Evolutionary conservation across 1,140 invertebrate species (phyloP), one percentile per base, ranked within the genome.

Genomic region (Mya arenaria): DNA sequence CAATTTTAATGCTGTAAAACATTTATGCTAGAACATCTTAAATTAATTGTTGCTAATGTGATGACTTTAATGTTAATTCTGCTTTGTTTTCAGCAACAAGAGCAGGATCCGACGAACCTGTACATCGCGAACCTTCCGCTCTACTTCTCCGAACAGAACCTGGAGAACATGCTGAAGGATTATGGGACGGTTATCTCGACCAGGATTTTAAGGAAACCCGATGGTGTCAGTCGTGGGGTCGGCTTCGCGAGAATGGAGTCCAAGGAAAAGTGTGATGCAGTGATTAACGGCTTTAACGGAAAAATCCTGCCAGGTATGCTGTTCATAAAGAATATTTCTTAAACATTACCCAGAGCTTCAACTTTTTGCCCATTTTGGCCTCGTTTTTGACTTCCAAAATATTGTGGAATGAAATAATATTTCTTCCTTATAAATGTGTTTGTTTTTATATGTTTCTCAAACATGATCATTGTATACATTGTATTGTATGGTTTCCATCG

Each of bases 51-150:
- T n/a, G n/a, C n/a, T n/a, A n/a, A n/a, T n/a, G n/a, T n/a, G n/a
- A n/a, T n/a, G n/a, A n/a, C 30, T 5, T 8, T 25, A 10, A 30
- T 28, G 34, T 6, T 25, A 17, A 37, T 71, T 84, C 23, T 84
- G 81, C 73, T 68, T 52, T 87, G 37, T 74, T 90, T 91, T 88
- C 95, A 99, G 97, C 98, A 99, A 97, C 98, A 99, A 95, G 98
- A 99, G 94, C 98, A 99, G 93, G 98, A 99, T 93, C 98, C 98
- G 1, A 99, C 98, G 87, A 99, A 99, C 94, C 94, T 99, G 91
- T 99, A 99, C 94, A 99, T 99, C 93, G 98, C 98, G 88, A 99
- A 99, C 94, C 95, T 99, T 92, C 98, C 98, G 73, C 94, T 95
- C 58, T 96, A 96, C 92, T 98, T 97, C 94, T 97, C 97, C 91